Evolutionary conservation across 1,140 invertebrate species (phyloP), one percentile per base, ranked within the genome.

Genomic region (Aphelinus atriplicis): DNA sequence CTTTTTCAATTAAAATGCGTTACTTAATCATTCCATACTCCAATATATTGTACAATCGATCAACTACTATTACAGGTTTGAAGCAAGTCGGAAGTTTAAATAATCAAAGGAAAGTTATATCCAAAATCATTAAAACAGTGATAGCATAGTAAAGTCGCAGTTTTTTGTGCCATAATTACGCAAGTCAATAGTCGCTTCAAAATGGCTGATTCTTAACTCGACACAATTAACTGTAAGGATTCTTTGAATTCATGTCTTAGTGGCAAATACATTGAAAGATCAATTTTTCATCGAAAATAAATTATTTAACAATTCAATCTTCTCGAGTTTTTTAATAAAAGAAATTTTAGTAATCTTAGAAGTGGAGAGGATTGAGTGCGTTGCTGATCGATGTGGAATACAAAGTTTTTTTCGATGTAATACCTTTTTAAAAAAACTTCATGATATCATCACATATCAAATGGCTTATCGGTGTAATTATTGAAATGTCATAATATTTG

Each of bases 141-240:
- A 26, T 26, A 26, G 26, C 26, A 26, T 26, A 26, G 26, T 26
- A 26, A 26, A 26, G 26, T 26, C 26, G 26, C 26, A 75, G 60
- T 7, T 63, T 58, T 71, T 71, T 51, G 63, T 76, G 74, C 67
- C 74, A 76, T 76, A 71, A 71, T 51, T 73, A 51, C 42, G 47
- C 51, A 62, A 53, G 26, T 57, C 47, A 73, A 55, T 50, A 74
- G 10, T 68, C 48, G 9, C 50, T 63, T 42, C 46, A 58, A 46
- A 67, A 75, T 64, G 67, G 51, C 61, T 75, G 73, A 69, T 70
- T 75, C 7, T 50, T n/a, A 72, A 72, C 7, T 42, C 1, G 46
- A 50, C 50, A 51, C 48, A 57, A 26, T 26, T 26, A 26, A 26
- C 26, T 26, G 26, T 26, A 26, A 26, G 26, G 26, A 26, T 55